These are phyloP conservation scores for Tipula vernalis DNA, from an alignment of 2,888 invertebrate genomes.

Conservation along the genomic window DNA sequence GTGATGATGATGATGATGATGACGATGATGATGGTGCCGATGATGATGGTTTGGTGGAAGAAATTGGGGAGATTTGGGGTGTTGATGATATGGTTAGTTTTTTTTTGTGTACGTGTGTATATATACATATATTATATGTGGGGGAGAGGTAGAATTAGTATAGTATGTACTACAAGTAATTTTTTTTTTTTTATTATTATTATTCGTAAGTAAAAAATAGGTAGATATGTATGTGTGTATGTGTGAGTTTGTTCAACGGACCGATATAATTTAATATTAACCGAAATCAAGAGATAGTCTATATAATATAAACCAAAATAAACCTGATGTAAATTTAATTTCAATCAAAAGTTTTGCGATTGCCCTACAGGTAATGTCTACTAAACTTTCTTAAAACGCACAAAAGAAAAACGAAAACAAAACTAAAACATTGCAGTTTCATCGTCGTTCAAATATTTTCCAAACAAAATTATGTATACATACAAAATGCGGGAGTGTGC, in stretches of 20 bases:
- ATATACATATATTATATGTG: neutral
- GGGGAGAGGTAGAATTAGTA: neutral
- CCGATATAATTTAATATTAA: neutral
- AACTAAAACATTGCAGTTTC: neutral
- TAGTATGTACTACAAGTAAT: neutral
- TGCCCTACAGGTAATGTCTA: neutral
- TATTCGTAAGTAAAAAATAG: neutral
- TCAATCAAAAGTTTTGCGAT: neutral
- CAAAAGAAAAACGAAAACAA: neutral
- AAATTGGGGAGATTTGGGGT: neutral
- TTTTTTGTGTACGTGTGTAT: neutral
- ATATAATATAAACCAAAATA: too few species aligned
- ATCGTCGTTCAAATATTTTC: neutral
- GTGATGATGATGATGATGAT: neutral
- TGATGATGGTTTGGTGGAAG: neutral
- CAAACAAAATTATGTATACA: neutral
- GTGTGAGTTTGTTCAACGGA: neutral
- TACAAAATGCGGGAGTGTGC: neutral
- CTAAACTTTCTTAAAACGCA: neutral
- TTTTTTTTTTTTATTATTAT: neutral
- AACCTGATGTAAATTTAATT: neutral
- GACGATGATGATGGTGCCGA: neutral
- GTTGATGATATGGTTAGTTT: conserved; percentile 4
- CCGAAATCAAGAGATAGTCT: neutral
- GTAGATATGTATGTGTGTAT: neutral